Evolutionary conservation across 1,140 invertebrate genomes (phyloP), one percentile per base, ranked within the genome.

Genomic region (Polyergus mexicanus): DNA sequence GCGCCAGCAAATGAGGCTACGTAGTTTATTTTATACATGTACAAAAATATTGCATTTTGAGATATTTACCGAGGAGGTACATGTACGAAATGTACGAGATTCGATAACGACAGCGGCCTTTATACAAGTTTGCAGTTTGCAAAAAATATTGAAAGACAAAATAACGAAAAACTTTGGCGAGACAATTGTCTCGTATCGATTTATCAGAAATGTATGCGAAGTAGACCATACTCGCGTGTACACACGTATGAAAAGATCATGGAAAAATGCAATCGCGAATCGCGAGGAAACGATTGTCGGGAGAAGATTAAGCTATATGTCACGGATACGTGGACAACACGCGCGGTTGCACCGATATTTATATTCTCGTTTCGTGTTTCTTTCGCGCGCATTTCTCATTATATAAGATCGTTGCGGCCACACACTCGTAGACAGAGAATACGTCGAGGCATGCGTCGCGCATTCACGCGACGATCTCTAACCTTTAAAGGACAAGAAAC

Each of bases 401-500:
- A 90, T 81, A 89, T 90, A 90, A 89, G 88, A 78, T 44, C 58
- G 62, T 3, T 38, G 22, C 28, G 41, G 47, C 16, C 75, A 54
- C 80, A 62, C 25, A 6, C 35, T 35, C 65, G 63, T n/a, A 35
- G 69, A 8, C 68, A 19, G 11, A 22, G 19, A n/a, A 28, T 71
- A 25, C 44, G 51, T 56, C 41, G 71, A 16, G 6, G 19, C 10
- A 56, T 6, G 13, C 10, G n/a, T 22, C 13, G 51, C 47, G 28
- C 32, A 63, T 69, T 51, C 80, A 78, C 56, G 83, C 83, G 83
- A 87, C 86, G 41, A 75, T 84, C 58, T 84, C 76, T 83, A 84
- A 88, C 86, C 84, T 91, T 88, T 90, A 91, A 91, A 91, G 89
- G 89, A 84, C 85, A 90, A 85, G 78, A 77, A 89, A 86, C 86